A percentile compares a stretch with the other conserved stretches of the same genome.
Evolutionary conservation across 2,113 vertebrate genomes (phyloP).

Genomic region (Panurus biarmicus): DNA sequence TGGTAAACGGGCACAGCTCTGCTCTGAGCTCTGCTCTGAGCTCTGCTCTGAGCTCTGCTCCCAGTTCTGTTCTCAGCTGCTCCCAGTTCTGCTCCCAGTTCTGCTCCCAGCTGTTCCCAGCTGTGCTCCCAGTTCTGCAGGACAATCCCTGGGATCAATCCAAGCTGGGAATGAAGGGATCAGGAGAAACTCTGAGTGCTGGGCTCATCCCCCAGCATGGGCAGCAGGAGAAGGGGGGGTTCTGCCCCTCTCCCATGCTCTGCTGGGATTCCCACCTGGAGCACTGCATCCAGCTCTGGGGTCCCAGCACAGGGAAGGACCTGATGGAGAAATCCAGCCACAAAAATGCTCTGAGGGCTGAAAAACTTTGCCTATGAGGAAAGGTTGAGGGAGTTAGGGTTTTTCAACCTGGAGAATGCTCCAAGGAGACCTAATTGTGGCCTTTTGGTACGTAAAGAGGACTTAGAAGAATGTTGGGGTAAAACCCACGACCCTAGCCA

Average conservation of each 20-base stretch:
- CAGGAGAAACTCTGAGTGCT: neutral
- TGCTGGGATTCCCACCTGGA: neutral
- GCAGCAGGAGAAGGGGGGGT: neutral
- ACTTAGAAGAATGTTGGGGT: neutral
- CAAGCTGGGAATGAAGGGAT: neutral
- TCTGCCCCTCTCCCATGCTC: neutral
- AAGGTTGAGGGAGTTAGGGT: neutral
- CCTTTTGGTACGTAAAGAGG: neutral
- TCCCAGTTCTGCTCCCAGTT: neutral
- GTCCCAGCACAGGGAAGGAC: neutral
- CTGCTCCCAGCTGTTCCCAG: neutral
- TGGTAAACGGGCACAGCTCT: neutral
- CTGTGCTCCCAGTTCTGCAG: neutral
- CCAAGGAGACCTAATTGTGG: neutral
- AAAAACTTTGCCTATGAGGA: neutral
- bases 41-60: neutral
- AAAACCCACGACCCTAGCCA: no score
- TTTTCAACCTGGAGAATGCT: neutral
- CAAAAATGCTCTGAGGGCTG: neutral
- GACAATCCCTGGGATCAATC: rapidly evolving
- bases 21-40: neutral
- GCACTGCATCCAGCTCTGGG: neutral
- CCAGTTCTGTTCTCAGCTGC: neutral
- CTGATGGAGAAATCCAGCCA: neutral
- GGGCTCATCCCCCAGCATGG: neutral